Evolutionary conservation across 64 coral and sea anemone genomes (phyloP), one percentile per base, ranked within the genome.

Genomic region (Porites australiensis): DNA sequence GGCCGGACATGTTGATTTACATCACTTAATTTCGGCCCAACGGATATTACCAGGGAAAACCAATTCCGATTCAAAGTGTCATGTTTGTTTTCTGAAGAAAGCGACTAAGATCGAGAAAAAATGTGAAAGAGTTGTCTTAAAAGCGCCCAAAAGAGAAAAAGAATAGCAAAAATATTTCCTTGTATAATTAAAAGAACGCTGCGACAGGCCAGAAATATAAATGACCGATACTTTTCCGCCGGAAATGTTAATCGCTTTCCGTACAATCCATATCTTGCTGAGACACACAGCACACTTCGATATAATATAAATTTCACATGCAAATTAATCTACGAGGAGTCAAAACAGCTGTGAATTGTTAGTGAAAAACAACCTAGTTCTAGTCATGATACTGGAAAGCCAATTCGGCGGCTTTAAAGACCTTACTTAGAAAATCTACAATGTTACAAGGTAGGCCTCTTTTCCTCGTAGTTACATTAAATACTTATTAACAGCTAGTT

Each of bases 291-390:
- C 59, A 3, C 44, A 50, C 43, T 12, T 48, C 44, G 43, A 23
- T 48, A 10, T 84, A 18, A 51, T 19, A 68, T 21, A 63, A 68
- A 7, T 52, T 84, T 50, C 16, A 50, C 81, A 68, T 84, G 81
- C 81, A 84, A 84, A 68, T 84, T 50, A 68, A 61, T 84, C 19
- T 60, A n/a, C n/a, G n/a, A 76, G 16, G 9, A n/a, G 50, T 18
- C 8, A 76, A 76, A 76, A 18, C 73, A 76, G 73, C 73, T 76
- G 73, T 76, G 50, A 52, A 1, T 76, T 48, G 4, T n/a, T 13
- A 50, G 14, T 11, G n/a, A 20, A 23, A 84, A 60, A 61, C 5
- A 80, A 13, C 6, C 2, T 18, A 80, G 53, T 21, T 60, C 50
- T 44, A 60, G 14, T 64, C 62, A 64, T 18, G 62, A 64, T 16